Conservation (phyloP, 2,113 vertebrate species). For the Corythaeola cristata region DNA sequence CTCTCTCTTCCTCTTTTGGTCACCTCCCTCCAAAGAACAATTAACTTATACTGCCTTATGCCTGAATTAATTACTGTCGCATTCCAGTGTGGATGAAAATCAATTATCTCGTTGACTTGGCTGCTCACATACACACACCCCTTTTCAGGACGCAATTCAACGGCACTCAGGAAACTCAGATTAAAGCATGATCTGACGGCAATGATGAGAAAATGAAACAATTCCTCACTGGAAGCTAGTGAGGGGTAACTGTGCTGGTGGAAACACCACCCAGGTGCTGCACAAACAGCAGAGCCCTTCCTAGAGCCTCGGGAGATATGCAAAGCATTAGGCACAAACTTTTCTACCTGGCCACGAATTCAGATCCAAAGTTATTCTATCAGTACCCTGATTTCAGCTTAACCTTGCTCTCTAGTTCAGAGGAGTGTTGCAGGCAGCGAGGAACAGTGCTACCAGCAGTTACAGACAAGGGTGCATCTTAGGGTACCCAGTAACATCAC, state of each 20-base stretch:
- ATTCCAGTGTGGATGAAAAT: not conserved
- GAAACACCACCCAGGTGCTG: not conserved
- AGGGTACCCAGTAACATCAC: no score
- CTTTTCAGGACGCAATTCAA: not conserved
- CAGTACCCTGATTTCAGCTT: accelerated
- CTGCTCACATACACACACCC: not conserved
- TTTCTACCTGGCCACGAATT: not conserved
- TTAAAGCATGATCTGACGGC: not conserved
- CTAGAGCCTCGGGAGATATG: not conserved
- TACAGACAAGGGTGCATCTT: not conserved
- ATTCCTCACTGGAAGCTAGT: not conserved
- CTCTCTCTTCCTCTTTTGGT: not conserved
- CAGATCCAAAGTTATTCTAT: not conserved
- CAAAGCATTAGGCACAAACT: not conserved
- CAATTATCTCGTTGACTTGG: not conserved
- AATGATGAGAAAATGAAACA: not conserved
- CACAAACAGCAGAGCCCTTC: not conserved
- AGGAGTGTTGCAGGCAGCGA: not conserved
- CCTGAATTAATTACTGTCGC: not conserved
- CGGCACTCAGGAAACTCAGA: not conserved
- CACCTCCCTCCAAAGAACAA: not conserved
- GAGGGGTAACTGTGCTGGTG: not conserved
- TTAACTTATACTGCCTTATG: not conserved
- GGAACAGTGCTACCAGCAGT: not conserved
- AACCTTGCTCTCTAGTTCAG: not conserved